Evolutionary conservation across 2,888 invertebrate species (phyloP).

Genomic region (Leucoma salicis): DNA sequence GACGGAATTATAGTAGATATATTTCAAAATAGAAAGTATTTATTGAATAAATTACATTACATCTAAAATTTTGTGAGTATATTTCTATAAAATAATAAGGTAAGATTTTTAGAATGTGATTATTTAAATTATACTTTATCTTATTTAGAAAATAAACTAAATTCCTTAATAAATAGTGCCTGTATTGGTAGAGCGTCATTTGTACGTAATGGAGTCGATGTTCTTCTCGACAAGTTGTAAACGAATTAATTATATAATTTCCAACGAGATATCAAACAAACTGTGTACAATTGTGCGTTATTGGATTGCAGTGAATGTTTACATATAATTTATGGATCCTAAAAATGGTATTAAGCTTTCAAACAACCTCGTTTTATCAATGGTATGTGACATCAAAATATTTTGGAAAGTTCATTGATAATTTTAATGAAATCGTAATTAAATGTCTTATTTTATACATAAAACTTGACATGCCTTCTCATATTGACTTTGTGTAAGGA

Average conservation of each 20-base stretch:
- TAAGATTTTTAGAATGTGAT: background rate
- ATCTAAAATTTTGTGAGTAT: slow-evolving; percentile 8
- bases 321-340: slow-evolving; percentile 61
- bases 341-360: slow-evolving; percentile 43
- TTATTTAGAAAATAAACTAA: slow-evolving; percentile 24
- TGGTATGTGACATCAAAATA: slow-evolving; percentile 83
- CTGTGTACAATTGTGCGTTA: slow-evolving; percentile 48
- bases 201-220: slow-evolving; percentile 85
- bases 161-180: slow-evolving; percentile 59
- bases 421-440: slow-evolving; percentile 34
- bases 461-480: slow-evolving; percentile 16
- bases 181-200: slow-evolving; percentile 83
- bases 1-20: slow-evolving; percentile 35
- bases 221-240: slow-evolving; percentile 60
- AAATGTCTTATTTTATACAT: slow-evolving; percentile 28
- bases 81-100: background rate
- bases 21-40: slow-evolving; percentile 3
- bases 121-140: background rate
- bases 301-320: slow-evolving; percentile 64
- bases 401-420: slow-evolving; percentile 79
- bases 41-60: background rate
- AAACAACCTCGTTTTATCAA: slow-evolving; percentile 70
- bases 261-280: slow-evolving; percentile 60
- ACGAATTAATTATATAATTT: slow-evolving; percentile 54
- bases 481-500: slow-evolving; percentile 15